phyloP scores from a whole-genome alignment of 37 sponge, comb jelly and placozoan species.

The Petrosia ficiformis region DNA sequence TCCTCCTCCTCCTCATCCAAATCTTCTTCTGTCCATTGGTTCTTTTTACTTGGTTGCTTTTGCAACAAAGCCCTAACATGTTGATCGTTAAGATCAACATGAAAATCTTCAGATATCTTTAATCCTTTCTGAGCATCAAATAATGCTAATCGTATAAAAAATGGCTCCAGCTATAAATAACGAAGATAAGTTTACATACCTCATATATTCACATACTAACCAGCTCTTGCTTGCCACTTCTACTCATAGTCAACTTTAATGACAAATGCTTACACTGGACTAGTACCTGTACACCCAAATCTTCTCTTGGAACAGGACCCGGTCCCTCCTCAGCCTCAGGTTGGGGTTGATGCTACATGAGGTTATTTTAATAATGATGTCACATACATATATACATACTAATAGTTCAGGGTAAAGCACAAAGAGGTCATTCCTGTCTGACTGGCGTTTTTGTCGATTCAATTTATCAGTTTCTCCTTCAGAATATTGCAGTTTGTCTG shows the following conservation, averaged over 20 bases:
- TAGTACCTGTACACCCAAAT: conserved; percentile 44
- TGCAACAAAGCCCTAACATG: too few relatives aligned
- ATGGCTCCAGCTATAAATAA: conserved; percentile 78
- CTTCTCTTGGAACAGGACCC: conserved; percentile 43
- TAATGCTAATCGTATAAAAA: conserved; percentile 75
- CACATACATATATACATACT: background rate
- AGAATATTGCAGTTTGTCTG: too few relatives aligned
- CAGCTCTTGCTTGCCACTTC: conserved; percentile 34
- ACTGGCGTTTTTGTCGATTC: too few relatives aligned
- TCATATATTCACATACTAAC: conserved; percentile 13
- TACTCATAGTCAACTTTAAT: conserved; percentile 36
- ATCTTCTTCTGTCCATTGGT: too few relatives aligned
- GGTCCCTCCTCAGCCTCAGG: background rate
- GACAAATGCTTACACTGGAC: conserved; percentile 38
- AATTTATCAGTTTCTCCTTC: too few relatives aligned
- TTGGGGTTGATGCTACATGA: background rate
- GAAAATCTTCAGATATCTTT: conserved; percentile 91
- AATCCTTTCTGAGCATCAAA: conserved; percentile 72
- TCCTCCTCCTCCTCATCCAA: too few relatives aligned
- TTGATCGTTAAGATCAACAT: conserved; percentile 76
- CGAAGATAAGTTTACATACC: background rate
- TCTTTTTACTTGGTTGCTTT: too few relatives aligned
- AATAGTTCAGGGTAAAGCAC: conserved; percentile 53
- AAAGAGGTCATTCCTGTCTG: conserved; percentile 57
- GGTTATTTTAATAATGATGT: background rate